Evolutionary conservation across 1,140 invertebrate species (phyloP), one percentile per base, ranked within the genome.

Genomic region (Octopus bimaculoides): DNA sequence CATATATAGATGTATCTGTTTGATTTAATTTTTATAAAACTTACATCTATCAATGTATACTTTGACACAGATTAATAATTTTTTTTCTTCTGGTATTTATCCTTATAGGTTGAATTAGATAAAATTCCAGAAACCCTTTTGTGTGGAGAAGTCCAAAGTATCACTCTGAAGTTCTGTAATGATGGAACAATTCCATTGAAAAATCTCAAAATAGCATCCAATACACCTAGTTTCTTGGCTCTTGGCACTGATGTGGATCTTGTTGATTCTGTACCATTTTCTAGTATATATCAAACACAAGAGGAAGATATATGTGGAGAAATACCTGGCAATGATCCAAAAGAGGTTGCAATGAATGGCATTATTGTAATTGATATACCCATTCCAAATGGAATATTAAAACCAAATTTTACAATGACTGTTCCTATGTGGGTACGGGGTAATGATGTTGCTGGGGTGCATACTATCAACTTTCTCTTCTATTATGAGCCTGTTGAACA

Each of bases 161-260:
- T 95, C 6, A 92, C 92, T 73, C 90, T 95, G 4, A 92, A 93
- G 78, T 91, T 96, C 54, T 92, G 91, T 73, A 96, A 95, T 85
- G 91, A 92, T 54, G 94, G 95, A 12, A 92, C 92, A 41, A 91
- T 93, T 14, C 90, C 93, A 4, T 88, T 95, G 83, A 91, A 91
- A 76, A 93, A 93, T 84, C 89, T 95, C 52, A 90, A 93, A 79
- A 87, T 95, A 52, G 93, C 92, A 5, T 93, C 93, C 0, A 93
- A 93, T 4, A 92, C 93, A 84, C 94, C 94, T 0, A 92, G 94
- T 83, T 91, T 94, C 77, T 92, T 95, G 85, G 92, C 92, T 3
- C 88, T 94, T 82, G 88, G 88, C 26, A 78, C 61, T 55, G 81
- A 82, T 77, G 91, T 88, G 81, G 82, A 87, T 55, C 78, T 80